Evolutionary conservation across 2,888 invertebrate genomes (phyloP).

Genomic region (Conchocele bisecta): DNA sequence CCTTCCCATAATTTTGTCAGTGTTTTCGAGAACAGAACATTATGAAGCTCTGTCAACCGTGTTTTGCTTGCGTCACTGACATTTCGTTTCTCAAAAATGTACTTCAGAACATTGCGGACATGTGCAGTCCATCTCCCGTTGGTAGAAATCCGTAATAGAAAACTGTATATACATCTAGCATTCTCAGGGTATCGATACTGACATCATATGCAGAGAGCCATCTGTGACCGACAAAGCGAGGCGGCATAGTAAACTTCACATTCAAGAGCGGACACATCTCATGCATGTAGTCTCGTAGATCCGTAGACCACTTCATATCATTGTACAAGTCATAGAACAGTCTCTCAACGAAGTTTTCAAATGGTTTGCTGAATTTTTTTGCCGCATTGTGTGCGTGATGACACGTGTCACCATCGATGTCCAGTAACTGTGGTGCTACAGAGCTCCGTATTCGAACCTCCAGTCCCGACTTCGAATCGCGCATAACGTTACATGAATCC

Average conservation of each 20-base stretch:
- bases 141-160: slow-evolving; percentile 25
- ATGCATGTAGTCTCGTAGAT: slow-evolving; percentile 40
- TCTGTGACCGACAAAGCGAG: slow-evolving; percentile 47
- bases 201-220: slow-evolving; percentile 62
- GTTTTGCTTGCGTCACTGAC: not conserved
- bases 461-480: slow-evolving; percentile 57
- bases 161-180: slow-evolving; percentile 44
- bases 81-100: slow-evolving; percentile 14
- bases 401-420: slow-evolving; percentile 66
- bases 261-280: slow-evolving; percentile 45
- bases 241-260: slow-evolving; percentile 46
- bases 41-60: not conserved
- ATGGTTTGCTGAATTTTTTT: slow-evolving; percentile 59
- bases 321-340: slow-evolving; percentile 54
- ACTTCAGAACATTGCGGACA: slow-evolving; percentile 14
- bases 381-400: slow-evolving; percentile 66
- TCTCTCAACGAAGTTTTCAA: slow-evolving; percentile 47
- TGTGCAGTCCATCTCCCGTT: slow-evolving; percentile 1
- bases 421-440: slow-evolving; percentile 61
- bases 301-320: slow-evolving; percentile 63
- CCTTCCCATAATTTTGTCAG: slow-evolving; percentile 17
- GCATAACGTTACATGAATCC: slow-evolving; percentile 66
- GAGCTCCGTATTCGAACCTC: slow-evolving; percentile 52
- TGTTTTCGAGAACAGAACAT: slow-evolving; percentile 4
- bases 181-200: slow-evolving; percentile 29